Evolutionary conservation across 2,888 invertebrate species (phyloP), one percentile per base, ranked within the genome.

Genomic region (Pherbina coryleti): DNA sequence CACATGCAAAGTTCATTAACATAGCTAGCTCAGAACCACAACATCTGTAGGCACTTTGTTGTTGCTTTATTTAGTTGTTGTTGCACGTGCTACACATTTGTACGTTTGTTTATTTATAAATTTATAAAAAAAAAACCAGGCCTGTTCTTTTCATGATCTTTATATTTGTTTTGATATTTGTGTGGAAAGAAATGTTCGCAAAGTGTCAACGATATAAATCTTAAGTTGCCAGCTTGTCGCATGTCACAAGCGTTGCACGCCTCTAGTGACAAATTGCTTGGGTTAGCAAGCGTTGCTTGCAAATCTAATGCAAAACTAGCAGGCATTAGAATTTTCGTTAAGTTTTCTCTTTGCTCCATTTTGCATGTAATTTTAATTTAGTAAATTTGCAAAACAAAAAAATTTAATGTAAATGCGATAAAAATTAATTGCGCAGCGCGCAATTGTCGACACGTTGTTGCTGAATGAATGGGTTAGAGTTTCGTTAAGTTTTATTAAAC

Each of bases 341-440:
- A 34, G 19, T 66, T 37, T 25, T 37, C 37, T 4, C 22, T 72
- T 22, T n/a, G 44, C 17, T 5, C 17, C 4, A 22, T 60, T 72
- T 60, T 60, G 14, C 2, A 37, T 4, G 22, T 28, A 31, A 72
- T 37, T 60, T 72, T 17, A 72, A 72, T 72, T 72, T 57, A 28
- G 69, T 57, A 72, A 72, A 60, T 22, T 22, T 11, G 60, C 17
- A 25, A 72, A 57, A 72, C 60, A 72, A 71, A 34, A 55, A 5
- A 22, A 72, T 14, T 57, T 34, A 34, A 44, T 60, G 60, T 53
- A 84, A 84, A 85, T 86, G 86, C 85, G 87, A 88, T 87, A 87
- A 87, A 87, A 86, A 88, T 87, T 86, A 87, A 88, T 86, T 87
- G 86, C 88, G 88, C 87, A 86, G 88, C 83, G 81, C 82, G 8